These are phyloP conservation scores for Masnerella sp. DNA, from an alignment of 2,888 invertebrate genomes.

Conservation along the genomic window DNA sequence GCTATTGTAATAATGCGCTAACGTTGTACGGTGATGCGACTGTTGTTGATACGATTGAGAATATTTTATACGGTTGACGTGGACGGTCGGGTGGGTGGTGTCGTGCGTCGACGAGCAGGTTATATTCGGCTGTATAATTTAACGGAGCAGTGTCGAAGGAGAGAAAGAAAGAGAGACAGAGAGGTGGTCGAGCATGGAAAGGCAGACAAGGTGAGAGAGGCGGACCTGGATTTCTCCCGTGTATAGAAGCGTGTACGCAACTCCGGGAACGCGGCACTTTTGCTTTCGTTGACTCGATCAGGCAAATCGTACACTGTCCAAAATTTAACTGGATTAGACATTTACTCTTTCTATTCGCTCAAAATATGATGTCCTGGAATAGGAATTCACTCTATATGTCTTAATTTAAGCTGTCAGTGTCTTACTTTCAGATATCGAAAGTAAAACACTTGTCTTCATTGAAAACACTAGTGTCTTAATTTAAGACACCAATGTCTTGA, in stretches of 20 bases:
- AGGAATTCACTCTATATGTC: too few species aligned
- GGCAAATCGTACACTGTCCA: conserved; percentile 51
- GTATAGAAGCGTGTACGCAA: conserved; percentile 33
- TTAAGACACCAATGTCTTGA: too few species aligned
- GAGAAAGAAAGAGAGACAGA: conserved; percentile 28
- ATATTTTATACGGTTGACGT: conserved; percentile 77
- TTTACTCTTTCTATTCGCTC: too few species aligned
- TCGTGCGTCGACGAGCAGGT: conserved; percentile 63
- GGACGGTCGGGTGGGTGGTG: conserved; percentile 62
- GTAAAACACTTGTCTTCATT: too few species aligned
- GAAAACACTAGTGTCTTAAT: too few species aligned
- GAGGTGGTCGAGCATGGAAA: too few species aligned
- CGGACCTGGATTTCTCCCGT: conserved; percentile 25
- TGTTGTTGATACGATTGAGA: conserved; percentile 78
- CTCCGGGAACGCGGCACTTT: conserved; percentile 29
- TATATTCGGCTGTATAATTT: conserved; percentile 43
- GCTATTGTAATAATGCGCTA: conserved; percentile 77
- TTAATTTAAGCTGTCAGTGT: too few species aligned
- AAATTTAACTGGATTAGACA: too few species aligned
- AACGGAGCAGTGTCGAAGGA: conserved; percentile 20
- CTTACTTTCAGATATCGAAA: too few species aligned
- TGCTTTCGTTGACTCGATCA: conserved; percentile 40
- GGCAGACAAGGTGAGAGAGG: conserved; percentile 18
- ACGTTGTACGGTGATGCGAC: conserved; percentile 77
- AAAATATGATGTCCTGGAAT: too few species aligned